Evolutionary conservation across 1,140 invertebrate genomes (phyloP).

Genomic region (Trachelipus rathkii): DNA sequence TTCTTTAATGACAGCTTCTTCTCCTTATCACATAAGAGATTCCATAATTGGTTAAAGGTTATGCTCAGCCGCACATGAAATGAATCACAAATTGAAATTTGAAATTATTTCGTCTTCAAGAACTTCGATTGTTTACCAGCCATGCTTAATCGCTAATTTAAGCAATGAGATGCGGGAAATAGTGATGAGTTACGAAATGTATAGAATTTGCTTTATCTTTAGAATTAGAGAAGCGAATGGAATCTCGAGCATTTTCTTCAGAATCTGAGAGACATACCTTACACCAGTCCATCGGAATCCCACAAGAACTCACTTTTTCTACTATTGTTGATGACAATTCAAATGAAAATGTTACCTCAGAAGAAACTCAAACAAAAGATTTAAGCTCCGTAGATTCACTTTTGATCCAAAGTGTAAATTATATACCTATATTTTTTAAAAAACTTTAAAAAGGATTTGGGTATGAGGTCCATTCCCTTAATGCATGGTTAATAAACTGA

Average conservation of each 20-base stretch:
- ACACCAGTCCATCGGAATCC: background rate
- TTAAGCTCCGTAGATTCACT: background rate
- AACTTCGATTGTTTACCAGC: conserved; percentile 60
- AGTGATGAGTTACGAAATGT: conserved; percentile 77
- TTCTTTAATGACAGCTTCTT: conserved; percentile 61
- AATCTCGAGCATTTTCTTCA: background rate
- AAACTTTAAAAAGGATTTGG: too few species aligned
- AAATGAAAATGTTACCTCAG: background rate
- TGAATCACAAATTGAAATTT: conserved; percentile 90
- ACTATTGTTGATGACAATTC: background rate
- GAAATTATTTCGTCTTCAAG: conserved; percentile 74
- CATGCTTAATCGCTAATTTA: conserved; percentile 58
- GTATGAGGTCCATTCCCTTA: too few species aligned
- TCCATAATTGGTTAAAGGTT: conserved; percentile 91
- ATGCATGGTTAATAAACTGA: too few species aligned
- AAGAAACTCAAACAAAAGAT: background rate
- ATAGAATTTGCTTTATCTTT: conserved; percentile 43
- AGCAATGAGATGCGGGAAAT: conserved; percentile 60
- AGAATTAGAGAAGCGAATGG: conserved; percentile 33
- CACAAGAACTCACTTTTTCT: background rate
- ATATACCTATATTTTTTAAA: background rate
- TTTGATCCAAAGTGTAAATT: conserved; percentile 1
- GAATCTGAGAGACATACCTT: background rate
- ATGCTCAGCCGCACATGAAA: conserved; percentile 84
- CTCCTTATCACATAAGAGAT: conserved; percentile 64